phyloP scores from a whole-genome alignment of 1,140 invertebrate genomes.

The Eubasilissa regina region DNA sequence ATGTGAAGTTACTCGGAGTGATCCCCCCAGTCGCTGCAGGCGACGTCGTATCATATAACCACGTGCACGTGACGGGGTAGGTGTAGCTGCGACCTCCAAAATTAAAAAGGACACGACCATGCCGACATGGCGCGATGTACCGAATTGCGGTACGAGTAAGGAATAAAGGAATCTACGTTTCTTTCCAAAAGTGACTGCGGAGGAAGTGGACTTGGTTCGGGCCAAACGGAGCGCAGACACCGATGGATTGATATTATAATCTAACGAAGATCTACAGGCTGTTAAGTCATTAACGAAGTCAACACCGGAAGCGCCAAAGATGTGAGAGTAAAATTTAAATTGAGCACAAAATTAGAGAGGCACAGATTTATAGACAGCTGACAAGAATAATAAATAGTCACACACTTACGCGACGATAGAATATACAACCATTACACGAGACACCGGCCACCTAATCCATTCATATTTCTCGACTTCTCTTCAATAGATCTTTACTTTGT shows the following conservation, averaged over 20 bases:
- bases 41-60: too few relatives aligned
- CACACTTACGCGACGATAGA: conserved; percentile 1
- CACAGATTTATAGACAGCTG: conserved; percentile 9
- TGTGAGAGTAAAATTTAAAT: conserved; percentile 28
- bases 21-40: too few relatives aligned
- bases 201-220: conserved; percentile 25
- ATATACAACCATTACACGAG: not conserved
- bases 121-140: not conserved
- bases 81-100: not conserved
- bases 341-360: conserved; percentile 28
- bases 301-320: conserved; percentile 31
- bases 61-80: not conserved
- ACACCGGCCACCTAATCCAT: too few relatives aligned
- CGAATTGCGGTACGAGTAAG: not conserved
- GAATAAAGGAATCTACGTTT: not conserved
- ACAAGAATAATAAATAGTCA: conserved; percentile 30
- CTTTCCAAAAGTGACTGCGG: not conserved
- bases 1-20: not conserved
- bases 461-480: too few relatives aligned
- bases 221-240: not conserved
- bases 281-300: conserved; percentile 34
- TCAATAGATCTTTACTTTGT: too few relatives aligned
- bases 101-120: not conserved
- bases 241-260: conserved; percentile 13
- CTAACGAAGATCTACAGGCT: not conserved